Evolutionary conservation across 2,888 invertebrate species (phyloP), one percentile per base, ranked within the genome.

Genomic region (Pachydiplax longipennis): DNA sequence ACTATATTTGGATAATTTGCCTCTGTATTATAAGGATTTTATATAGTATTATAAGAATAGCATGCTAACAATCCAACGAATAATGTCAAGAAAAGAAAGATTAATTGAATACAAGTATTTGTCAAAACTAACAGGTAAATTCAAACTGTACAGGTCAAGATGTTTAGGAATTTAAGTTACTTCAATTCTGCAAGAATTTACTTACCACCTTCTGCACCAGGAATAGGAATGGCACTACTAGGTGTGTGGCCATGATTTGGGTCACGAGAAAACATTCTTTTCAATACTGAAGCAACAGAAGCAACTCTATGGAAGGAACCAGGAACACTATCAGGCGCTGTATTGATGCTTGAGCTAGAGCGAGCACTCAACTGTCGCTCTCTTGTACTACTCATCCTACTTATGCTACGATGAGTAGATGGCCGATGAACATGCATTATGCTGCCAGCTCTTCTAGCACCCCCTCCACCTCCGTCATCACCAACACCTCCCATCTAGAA

Each of bases 241-340:
- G 87, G 15, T 58, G 83, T 18, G 18, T 83, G 83, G n/a, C 61
- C 22, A n/a, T 87, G 87, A 61, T 37, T 37, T 65, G 87, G 91
- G 91, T 97, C 97, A 91, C 97, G 96, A 87, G 96, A 97, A 93
- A 98, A 97, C 90, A 98, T 94, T 92, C 97, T 95, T 93, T 97
- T 97, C 12, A 98, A 94, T 93, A 97, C 96, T 18, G 96, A 97
- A 0, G 97, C 97, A 61, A 97, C 97, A 0, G 97, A 97, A 92
- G 96, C 96, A 0, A 96, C 96, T 90, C 97, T 95, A 0, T 96
- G 95, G 92, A 98, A 94, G 0, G 96, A 95, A 22, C 95, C 95
- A 91, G 95, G 40, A 94, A 82, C 61, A 80, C 90, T 90, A 2
- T 91, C 91, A 15, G 61, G n/a, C 6, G 82, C n/a, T 93, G 94